Base-by-base conservation (phyloP, 2,888 invertebrate genomes). In the Chloroclystis v-ata region DNA sequence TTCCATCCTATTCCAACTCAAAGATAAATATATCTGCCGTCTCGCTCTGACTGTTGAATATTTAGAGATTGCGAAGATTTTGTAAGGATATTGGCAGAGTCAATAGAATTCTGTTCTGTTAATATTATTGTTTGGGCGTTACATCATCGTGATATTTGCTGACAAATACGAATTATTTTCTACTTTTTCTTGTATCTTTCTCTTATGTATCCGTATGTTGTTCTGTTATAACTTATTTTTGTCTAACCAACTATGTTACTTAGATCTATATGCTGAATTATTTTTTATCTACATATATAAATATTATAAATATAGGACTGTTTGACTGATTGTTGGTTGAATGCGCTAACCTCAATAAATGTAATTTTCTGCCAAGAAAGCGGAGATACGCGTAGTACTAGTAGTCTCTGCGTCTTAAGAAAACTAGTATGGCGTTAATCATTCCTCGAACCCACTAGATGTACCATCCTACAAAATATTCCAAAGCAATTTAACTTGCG, bases 401-500 rank as follows among this genome's bases (percentile, higher is more conserved):
- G n/a, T n/a, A n/a, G n/a, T n/a, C n/a, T n/a, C n/a, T n/a, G n/a
- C n/a, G n/a, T n/a, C n/a, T n/a, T n/a, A n/a, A n/a, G n/a, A n/a
- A n/a, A n/a, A n/a, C n/a, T n/a, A n/a, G n/a, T n/a, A n/a, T n/a
- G n/a, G n/a, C 20, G 5, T 5, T 20, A 4, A 20, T 39, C 33
- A 32, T 16, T 38, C 28, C 28, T 33, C 38, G 24, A 26, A 26
- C 14, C 10, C 45, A 33, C 28, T 20, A 40, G 37, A 33, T 44
- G 49, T 47, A 47, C 52, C 47, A 58, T 39, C 63, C 60, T 60
- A 57, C 59, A 56, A 67, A 69, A 71, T 72, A 70, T 71, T 67
- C 67, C 48, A 38, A 59, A 64, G 67, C 72, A 74, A 75, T 75
- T 74, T 73, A 75, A 75, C 71, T 75, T 74, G 60, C 41, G 54